Evolutionary conservation across 2,888 invertebrate genomes (phyloP).

Genomic region (Nyleta sp.): DNA sequence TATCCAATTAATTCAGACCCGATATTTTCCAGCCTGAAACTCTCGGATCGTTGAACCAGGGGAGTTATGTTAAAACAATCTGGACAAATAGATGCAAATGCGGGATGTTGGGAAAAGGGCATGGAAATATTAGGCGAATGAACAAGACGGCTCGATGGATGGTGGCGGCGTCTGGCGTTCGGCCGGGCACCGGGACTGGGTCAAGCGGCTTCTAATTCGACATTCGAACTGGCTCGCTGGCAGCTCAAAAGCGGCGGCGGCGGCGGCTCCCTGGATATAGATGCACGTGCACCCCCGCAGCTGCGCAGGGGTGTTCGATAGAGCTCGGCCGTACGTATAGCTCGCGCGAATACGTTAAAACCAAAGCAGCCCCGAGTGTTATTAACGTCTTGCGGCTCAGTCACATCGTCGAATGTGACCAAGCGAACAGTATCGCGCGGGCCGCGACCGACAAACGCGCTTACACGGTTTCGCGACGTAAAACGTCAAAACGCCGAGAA

Average conservation of each 20-base stretch:
- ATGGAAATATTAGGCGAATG: no score
- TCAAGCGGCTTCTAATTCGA: slow-evolving; percentile 56
- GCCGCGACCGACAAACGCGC: slow-evolving; percentile 45
- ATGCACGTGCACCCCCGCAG: slow-evolving; percentile 68
- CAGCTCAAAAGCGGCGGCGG: slow-evolving; percentile 39
- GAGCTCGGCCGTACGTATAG: slow-evolving; percentile 43
- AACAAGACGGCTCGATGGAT: slow-evolving; percentile 9
- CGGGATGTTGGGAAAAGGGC: no score
- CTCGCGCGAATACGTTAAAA: slow-evolving; percentile 19
- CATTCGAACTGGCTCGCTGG: slow-evolving; percentile 47
- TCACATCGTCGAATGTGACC: slow-evolving; percentile 71
- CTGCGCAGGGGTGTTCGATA: slow-evolving; percentile 77
- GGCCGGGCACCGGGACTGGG: slow-evolving; percentile 53
- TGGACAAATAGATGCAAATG: no score
- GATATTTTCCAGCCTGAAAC: no score
- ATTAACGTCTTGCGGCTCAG: slow-evolving; percentile 76
- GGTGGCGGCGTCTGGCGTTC: slow-evolving; percentile 10
- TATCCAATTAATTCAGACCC: no score
- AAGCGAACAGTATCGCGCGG: slow-evolving; percentile 50
- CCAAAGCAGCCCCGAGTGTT: slow-evolving; percentile 69
- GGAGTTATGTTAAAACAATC: no score
- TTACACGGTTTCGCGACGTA: slow-evolving; percentile 29
- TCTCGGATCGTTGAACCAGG: no score
- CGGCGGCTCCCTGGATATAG: slow-evolving; percentile 28
- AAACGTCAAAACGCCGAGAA: slow-evolving; percentile 63